Evolutionary conservation across 2,113 vertebrate genomes (phyloP), one percentile per base, ranked within the genome.

Genomic region (Ophthalmolycus amberensis): DNA sequence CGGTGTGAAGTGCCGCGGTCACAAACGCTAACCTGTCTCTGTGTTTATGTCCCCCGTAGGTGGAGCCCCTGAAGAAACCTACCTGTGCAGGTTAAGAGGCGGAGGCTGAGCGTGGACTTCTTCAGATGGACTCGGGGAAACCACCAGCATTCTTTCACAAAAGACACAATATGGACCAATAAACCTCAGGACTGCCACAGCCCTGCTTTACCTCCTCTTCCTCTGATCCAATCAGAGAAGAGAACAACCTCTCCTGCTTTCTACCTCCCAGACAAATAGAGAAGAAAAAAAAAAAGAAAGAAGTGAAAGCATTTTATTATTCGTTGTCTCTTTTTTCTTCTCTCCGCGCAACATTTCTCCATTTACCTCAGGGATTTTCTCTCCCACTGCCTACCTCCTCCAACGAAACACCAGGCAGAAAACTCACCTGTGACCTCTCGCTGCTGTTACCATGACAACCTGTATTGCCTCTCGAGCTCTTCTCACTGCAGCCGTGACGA

Each of bases 311-410:
- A 54, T 44, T 71, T 60, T 67, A 64, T 79, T 50, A 44, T 77
- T 65, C 32, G 52, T 68, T 27, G 18, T 81, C 50, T 72, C 29
- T 50, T 63, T 63, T 72, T 65, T 70, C 22, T 54, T 76, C 58
- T 69, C n/a, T 77, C 63, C 5, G 38, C 70, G 84, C 75, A 70
- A 65, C 76, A 59, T 82, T 86, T 91, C 74, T 85, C 37, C 68
- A 71, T 85, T 79, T 88, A 92, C 92, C 93, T 93, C 93, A 92
- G 92, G 93, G 90, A 88, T 76, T 62, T 77, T 65, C 20, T 81
- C 54, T 86, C 88, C 81, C 83, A 52, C 73, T 34, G 79, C 27
- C 93, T 93, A 91, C 90, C 92, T 94, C 90, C 77, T 79, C 77
- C 60, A 70, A 79, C 72, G 18, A 81, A 81, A 65, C 77, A 66